These are phyloP conservation scores for Papilio protenor DNA, from an alignment of 2,888 invertebrate species.

Conservation along the genomic window DNA sequence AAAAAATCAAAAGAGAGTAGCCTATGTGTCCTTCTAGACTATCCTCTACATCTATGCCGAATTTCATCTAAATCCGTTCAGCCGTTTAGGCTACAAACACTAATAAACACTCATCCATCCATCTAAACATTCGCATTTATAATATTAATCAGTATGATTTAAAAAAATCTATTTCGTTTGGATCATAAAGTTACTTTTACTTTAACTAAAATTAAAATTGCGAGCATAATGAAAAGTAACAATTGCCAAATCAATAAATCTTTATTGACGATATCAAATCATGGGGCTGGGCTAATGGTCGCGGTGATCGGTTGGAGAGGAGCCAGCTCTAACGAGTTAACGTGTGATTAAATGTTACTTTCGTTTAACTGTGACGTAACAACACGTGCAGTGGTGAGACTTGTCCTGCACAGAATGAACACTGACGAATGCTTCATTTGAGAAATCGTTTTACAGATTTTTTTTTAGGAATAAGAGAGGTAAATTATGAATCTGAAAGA, in stretches of 20 bases:
- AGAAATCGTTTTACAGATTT: background rate
- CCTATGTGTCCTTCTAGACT: too few species aligned
- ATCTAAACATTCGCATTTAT: too few species aligned
- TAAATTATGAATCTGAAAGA: too few species aligned
- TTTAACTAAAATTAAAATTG: background rate
- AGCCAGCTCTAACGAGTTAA: slow-evolving; percentile 6
- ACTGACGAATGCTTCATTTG: background rate
- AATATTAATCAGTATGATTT: too few species aligned
- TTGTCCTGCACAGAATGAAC: background rate
- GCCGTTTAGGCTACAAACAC: too few species aligned
- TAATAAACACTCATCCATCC: too few species aligned
- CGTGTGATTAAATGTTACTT: slow-evolving; percentile 21
- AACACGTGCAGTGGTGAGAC: background rate
- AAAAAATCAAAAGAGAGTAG: too few species aligned
- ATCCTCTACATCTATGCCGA: too few species aligned
- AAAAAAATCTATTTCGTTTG: too few species aligned
- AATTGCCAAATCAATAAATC: slow-evolving; percentile 28
- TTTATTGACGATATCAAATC: slow-evolving; percentile 16
- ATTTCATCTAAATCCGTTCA: too few species aligned
- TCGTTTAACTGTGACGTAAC: slow-evolving; percentile 17
- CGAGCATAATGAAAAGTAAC: background rate
- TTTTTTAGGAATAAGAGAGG: too few species aligned
- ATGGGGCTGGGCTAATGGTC: slow-evolving; percentile 13
- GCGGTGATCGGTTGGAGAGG: slow-evolving; percentile 14
- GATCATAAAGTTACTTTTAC: background rate